Evolutionary conservation across 2,113 vertebrate genomes (phyloP), one percentile per base, ranked within the genome.

Genomic region (Oncorhynchus kisutch): DNA sequence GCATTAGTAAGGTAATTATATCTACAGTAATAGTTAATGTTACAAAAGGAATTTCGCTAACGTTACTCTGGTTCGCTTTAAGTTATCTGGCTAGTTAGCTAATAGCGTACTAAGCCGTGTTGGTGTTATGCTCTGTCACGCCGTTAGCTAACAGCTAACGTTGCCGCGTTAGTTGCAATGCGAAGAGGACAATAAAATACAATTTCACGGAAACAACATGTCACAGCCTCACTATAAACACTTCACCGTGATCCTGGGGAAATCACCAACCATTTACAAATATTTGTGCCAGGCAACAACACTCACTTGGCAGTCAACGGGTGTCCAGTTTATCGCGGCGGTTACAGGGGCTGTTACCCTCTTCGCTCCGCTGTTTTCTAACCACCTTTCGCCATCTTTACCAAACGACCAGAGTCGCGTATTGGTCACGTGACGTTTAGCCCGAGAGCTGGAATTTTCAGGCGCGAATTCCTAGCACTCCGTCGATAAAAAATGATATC

Each of bases 381-480:
- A 91, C 92, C 93, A 88, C 81, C 93, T 75, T 93, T 93, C 95
- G 95, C 96, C 96, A 98, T 97, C 95, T 93, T 98, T 93, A 95
- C 96, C 90, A 87, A 90, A 88, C 88, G 89, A 90, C 89, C 85
- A 74, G 88, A 45, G 9, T 90, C 93, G 90, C 93, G 89, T 92
- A 92, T 72, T 5, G 82, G 80, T 94, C 96, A 96, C 96, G 96
- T 97, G 96, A 97, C 91, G 81, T 48, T 86, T 62, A 81, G 83
- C 81, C 85, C 85, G 31, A 74, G 73, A 74, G 81, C 78, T 75
- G 84, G 82, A 69, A 70, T 78, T 67, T 88, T 88, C 27, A 71
- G 59, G 16, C 73, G 81, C 81, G 62, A 72, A 75, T 45, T 84
- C 18, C 27, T 78, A 70, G 45, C 18, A 4, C 24, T 4, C 22